phyloP scores from a whole-genome alignment of 35 echinoderm and acorn worm species.

The Stichopus chloronotus region DNA sequence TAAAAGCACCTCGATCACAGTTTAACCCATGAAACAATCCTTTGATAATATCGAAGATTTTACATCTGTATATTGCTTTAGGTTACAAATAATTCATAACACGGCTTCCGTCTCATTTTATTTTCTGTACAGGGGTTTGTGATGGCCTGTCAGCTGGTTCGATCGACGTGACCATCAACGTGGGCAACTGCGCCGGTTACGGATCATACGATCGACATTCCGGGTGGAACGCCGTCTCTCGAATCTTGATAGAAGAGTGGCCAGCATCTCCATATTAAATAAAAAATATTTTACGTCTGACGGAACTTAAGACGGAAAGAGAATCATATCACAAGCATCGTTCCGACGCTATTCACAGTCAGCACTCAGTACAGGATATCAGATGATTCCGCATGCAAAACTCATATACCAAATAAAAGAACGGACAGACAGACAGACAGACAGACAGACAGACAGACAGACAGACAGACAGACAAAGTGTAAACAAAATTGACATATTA shows the following conservation, averaged over 20 bases:
- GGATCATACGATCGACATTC: constrained; percentile 66
- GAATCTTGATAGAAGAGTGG: constrained; percentile 77
- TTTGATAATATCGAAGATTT: too few species aligned
- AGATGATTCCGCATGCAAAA: too few species aligned
- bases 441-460: too few species aligned
- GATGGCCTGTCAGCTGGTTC: constrained; percentile 61
- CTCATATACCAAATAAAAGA: too few species aligned
- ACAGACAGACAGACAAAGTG: too few species aligned
- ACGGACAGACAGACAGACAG: too few species aligned
- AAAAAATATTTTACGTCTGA: not conserved
- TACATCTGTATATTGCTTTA: too few species aligned
- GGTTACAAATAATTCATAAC: too few species aligned
- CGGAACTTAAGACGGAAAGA: not conserved
- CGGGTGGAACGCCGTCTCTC: constrained; percentile 85
- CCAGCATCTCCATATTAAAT: constrained; percentile 63
- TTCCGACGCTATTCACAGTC: not conserved
- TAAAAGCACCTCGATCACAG: too few species aligned
- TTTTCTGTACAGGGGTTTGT: constrained; percentile 65
- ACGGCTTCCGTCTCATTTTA: not conserved
- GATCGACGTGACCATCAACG: constrained; percentile 72
- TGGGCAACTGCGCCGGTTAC: constrained; percentile 74
- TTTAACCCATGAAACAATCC: too few species aligned
- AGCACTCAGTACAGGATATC: not conserved
- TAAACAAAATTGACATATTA: too few species aligned
- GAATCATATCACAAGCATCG: not conserved